Conservation (phyloP, 2,888 invertebrate genomes). For the Camptogramma bilineatum region DNA sequence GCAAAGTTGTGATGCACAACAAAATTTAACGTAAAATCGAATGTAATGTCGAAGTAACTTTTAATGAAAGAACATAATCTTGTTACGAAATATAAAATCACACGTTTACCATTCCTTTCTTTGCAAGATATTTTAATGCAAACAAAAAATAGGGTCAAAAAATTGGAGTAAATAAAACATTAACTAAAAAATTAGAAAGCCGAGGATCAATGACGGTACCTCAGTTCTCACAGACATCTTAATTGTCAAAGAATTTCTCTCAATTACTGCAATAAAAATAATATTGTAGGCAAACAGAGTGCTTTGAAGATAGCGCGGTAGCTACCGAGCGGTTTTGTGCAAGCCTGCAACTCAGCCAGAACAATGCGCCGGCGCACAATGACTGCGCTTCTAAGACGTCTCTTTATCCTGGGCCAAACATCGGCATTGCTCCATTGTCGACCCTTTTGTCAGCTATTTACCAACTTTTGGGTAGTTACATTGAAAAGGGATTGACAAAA, state of each 20-base stretch:
- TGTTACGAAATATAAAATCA: neutral
- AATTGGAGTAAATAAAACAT: conserved; percentile 30
- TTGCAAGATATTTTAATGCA: neutral
- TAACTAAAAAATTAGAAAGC: conserved; percentile 70
- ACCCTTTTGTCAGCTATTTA: conserved; percentile 79
- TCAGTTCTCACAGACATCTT: conserved; percentile 54
- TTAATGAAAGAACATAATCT: neutral
- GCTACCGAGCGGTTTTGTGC: conserved; percentile 84
- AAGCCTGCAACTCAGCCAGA: conserved; percentile 59
- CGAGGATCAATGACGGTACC: conserved; percentile 54
- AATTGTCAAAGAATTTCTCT: conserved; percentile 60
- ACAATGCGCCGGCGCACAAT: conserved; percentile 76
- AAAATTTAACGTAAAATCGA: too few relatives aligned
- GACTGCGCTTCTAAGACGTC: conserved; percentile 69
- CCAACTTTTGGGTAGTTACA: conserved; percentile 81
- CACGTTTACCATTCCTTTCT: conserved; percentile 13
- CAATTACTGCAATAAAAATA: conserved; percentile 83
- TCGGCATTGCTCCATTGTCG: conserved; percentile 80
- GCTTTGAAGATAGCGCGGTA: conserved; percentile 70
- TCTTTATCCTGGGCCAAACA: conserved; percentile 82
- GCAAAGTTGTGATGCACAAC: too few relatives aligned
- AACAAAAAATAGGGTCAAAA: conserved; percentile 17
- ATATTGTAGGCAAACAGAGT: conserved; percentile 79
- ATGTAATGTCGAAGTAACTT: too few relatives aligned
- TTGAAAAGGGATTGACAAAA: conserved; percentile 66